These are phyloP conservation scores for Nettapus auritus DNA, from an alignment of 2,113 vertebrate species.

Conservation along the genomic window DNA sequence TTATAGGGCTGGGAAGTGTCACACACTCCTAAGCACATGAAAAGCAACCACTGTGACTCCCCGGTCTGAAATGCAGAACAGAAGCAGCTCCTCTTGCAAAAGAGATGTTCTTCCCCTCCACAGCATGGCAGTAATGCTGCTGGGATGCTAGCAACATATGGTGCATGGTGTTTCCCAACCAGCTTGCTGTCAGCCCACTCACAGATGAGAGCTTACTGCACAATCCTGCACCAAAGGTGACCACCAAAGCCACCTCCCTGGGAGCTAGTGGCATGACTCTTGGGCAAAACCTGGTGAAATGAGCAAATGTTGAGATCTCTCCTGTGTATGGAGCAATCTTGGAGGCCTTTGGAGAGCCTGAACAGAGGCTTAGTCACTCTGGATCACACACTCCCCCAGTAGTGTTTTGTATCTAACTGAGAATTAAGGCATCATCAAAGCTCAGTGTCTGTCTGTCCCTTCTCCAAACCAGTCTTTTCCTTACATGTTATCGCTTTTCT, in stretches of 20 bases:
- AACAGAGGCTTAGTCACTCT: not conserved
- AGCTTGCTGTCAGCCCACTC: not conserved
- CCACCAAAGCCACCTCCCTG: not conserved
- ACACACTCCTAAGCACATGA: not conserved
- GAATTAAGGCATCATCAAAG: not conserved
- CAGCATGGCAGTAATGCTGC: not conserved
- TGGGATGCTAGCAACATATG: not conserved
- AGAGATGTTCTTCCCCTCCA: not conserved
- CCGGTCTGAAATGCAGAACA: too few relatives aligned
- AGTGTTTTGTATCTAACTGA: not conserved
- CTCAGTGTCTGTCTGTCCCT: not conserved
- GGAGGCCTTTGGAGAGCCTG: not conserved
- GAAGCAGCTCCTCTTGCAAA: not conserved
- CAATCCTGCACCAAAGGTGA: accelerated
- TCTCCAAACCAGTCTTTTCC: not conserved
- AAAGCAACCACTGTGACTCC: not conserved
- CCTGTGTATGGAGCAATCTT: not conserved
- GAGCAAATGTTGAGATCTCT: not conserved
- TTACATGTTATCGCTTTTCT: not conserved
- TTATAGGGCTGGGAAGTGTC: not conserved
- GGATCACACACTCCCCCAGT: too few relatives aligned
- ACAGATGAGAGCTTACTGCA: not conserved
- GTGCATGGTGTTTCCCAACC: not conserved
- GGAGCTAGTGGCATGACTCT: accelerated
- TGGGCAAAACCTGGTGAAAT: not conserved